These are phyloP conservation scores for Eristalinus aeneus DNA, from an alignment of 2,888 invertebrate species.

Conservation along the genomic window DNA sequence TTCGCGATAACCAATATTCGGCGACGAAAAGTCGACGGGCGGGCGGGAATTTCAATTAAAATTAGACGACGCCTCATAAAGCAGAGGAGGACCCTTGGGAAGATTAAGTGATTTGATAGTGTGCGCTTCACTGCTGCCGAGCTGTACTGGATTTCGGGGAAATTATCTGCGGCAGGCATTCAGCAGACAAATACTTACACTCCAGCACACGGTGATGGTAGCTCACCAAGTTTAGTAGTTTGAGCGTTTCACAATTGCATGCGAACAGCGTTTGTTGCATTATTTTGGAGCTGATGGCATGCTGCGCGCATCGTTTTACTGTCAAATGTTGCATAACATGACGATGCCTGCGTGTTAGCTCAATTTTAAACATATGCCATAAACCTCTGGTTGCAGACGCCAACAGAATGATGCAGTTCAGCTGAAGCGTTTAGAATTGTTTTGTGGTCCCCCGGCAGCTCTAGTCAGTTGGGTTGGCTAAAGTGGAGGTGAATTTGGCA, in stretches of 20 bases:
- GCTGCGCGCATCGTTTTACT: neutral
- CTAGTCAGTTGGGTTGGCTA: neutral
- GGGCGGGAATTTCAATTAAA: neutral
- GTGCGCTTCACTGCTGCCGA: neutral
- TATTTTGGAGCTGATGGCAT: neutral
- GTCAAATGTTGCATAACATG: neutral
- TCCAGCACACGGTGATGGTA: neutral
- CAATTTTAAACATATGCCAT: neutral
- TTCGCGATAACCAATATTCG: neutral
- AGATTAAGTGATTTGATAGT: neutral
- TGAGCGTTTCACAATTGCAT: neutral
- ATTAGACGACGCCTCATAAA: neutral
- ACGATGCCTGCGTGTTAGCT: neutral
- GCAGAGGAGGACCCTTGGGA: neutral
- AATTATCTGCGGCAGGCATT: neutral
- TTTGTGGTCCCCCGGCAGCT: neutral
- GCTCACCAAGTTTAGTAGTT: neutral
- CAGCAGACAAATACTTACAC: neutral
- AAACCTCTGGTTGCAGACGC: neutral
- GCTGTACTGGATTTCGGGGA: neutral
- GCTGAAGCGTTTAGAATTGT: neutral
- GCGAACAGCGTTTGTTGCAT: neutral
- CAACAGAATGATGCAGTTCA: neutral
- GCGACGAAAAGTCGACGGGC: neutral
- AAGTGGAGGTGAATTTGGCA: neutral